A percentile compares a stretch with the other conserved stretches of the same genome.
Evolutionary conservation across 2,888 invertebrate genomes (phyloP).

Genomic region (Diadegma fenestrale): DNA sequence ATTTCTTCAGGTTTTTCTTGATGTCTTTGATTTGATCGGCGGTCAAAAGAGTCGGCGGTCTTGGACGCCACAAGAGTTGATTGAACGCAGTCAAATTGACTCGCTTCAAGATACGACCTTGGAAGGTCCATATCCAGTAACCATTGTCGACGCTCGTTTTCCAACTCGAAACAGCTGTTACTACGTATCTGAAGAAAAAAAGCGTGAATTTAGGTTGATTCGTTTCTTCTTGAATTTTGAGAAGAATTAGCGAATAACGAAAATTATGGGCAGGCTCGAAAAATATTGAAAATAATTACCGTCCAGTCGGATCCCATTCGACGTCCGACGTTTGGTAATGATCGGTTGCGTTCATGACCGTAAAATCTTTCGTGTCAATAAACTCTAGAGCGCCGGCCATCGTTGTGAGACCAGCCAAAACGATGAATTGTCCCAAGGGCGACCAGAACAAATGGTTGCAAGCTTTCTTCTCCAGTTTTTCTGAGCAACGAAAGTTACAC

Average conservation of each 20-base stretch:
- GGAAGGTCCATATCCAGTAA: constrained; percentile 99
- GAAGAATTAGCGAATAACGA: too few relatives aligned
- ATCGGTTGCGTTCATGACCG: constrained; percentile 97
- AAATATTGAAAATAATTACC: constrained; percentile 83
- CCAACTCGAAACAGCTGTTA: constrained; percentile 97
- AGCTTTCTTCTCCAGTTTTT: constrained; percentile 91
- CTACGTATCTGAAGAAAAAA: constrained; percentile 90
- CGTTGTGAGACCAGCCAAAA: constrained; percentile 94
- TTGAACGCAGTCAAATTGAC: constrained; percentile 97
- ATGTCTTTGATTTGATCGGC: constrained; percentile 96
- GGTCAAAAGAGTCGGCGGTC: constrained; percentile 94
- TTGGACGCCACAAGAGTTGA: constrained; percentile 97
- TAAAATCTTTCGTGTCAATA: constrained; percentile 97
- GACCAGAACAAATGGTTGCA: constrained; percentile 98
- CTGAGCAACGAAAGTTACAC: constrained; percentile 73
- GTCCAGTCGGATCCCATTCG: constrained; percentile 99
- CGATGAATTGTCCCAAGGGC: constrained; percentile 97
- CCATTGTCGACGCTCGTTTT: constrained; percentile 96
- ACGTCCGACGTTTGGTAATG: constrained; percentile 98
- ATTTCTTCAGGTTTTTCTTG: constrained; percentile 98
- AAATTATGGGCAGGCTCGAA: background rate
- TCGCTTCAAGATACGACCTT: constrained; percentile 92
- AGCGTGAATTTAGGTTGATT: background rate
- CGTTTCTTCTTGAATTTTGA: background rate
- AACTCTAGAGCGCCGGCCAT: constrained; percentile 97